Evolutionary conservation across 2,113 vertebrate genomes (phyloP), one percentile per base, ranked within the genome.

Genomic region (Grammomys surdaster): DNA sequence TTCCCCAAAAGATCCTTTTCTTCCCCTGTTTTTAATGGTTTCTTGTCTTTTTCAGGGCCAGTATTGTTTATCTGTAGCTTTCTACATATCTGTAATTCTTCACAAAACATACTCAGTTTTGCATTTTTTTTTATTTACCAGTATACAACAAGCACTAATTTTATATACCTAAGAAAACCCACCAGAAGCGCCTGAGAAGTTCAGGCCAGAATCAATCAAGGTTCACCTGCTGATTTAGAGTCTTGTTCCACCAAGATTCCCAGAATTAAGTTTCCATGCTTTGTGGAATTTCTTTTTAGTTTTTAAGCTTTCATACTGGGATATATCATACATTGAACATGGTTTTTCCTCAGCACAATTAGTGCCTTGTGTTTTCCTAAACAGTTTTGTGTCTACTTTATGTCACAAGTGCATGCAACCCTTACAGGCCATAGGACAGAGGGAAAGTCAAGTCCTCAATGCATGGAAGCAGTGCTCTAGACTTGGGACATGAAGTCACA

Each of bases 21-120:
- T 67, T 93, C 67, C 89, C 24, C 69, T 40, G 33, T 36, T 91
- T 81, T 76, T 58, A 16, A 24, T 31, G 67, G 19, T 26, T 56
- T 88, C 80, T 88, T 46, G 9, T 17, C 67, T 40, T 77, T 93
- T 75, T 24, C 20, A 14, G 8, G 65, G 7, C 26, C 73, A 19
- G 1, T 94, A 77, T 26, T 92, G 36, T 22, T 89, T 78, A 88
- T 60, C 77, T 48, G 88, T 88, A 72, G 17, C 48, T 88, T 94
- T 28, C 31, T 60, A 16, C 20, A 10, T 58, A 70, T 24, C 81
- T 92, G 54, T 16, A 65, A 63, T 90, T 78, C 82, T 88, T 91
- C n/a, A 87, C 17, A 81, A 95, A 28, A 48, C 3, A 82, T 85
- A 19, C 51, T n/a, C 26, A 43, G 33, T 77, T 90, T 24, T 67